A percentile compares a stretch with the other conserved stretches of the same genome.
Evolutionary conservation across 92 coral and sea anemone genomes (phyloP).

Genomic region (Porites evermanni): DNA sequence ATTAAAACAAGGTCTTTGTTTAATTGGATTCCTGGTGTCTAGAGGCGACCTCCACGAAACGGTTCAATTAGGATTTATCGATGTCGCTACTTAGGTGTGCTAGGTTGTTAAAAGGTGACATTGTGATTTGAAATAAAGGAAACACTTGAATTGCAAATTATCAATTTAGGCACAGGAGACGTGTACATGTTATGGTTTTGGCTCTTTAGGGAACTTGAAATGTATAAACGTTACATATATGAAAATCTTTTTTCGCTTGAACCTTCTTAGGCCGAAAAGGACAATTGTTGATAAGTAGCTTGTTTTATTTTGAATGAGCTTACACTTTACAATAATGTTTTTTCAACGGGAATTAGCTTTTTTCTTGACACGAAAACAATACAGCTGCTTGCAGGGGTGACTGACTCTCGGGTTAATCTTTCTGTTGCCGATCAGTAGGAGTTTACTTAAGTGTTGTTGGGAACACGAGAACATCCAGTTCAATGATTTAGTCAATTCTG

Average conservation of each 20-base stretch:
- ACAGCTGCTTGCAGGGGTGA: neutral
- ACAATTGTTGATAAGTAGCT: neutral
- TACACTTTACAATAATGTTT: neutral
- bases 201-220: neutral
- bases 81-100: neutral
- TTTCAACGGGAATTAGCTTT: neutral
- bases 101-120: no score
- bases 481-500: neutral
- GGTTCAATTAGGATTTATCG: neutral
- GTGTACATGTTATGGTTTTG: neutral
- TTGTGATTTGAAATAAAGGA: no score
- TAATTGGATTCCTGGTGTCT: no score
- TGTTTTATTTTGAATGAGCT: neutral
- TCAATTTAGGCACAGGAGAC: neutral
- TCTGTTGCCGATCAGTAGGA: neutral
- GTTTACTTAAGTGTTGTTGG: neutral
- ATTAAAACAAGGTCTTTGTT: no score
- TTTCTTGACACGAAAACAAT: constrained; percentile 1
- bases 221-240: no score
- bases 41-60: no score
- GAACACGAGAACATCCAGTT: neutral
- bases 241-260: neutral
- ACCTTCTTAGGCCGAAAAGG: neutral
- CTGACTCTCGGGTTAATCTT: neutral
- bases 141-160: neutral